A percentile compares a stretch with the other conserved stretches of the same genome.
Conservation (phyloP, 2,888 invertebrate genomes). For the Calliopum simillimum region DNA sequence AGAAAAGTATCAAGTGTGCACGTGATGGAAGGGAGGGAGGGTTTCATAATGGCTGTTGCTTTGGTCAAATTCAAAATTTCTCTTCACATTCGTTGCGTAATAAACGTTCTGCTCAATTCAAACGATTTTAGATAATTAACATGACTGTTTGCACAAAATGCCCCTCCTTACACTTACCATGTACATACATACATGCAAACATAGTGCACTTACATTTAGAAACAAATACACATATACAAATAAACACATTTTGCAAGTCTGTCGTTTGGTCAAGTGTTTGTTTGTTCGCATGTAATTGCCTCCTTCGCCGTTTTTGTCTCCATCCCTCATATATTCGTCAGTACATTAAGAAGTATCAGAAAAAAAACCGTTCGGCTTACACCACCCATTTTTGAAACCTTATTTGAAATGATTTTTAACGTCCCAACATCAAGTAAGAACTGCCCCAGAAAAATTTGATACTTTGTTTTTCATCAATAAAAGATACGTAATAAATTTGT, state of each 20-base stretch:
- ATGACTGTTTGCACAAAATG: constrained; percentile 27
- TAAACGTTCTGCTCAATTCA: no score
- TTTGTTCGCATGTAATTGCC: constrained; percentile 39
- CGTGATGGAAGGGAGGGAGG: neutral
- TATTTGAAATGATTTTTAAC: no score
- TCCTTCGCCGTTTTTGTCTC: constrained; percentile 7
- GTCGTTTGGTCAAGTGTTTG: constrained; percentile 25
- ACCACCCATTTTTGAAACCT: no score
- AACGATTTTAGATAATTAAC: constrained; percentile 37
- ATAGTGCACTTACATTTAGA: neutral
- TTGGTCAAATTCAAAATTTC: no score
- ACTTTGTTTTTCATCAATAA: no score
- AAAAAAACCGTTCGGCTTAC: no score
- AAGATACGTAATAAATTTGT: no score
- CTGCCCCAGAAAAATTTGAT: no score
- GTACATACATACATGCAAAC: neutral
- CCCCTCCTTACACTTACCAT: neutral
- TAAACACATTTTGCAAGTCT: constrained; percentile 7
- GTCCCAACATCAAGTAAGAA: no score
- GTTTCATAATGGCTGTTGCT: neutral
- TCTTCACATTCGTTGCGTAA: no score
- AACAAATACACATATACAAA: neutral
- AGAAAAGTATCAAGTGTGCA: neutral
- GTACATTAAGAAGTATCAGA: no score
- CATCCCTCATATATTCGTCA: neutral